Percentiles rank a stretch among this genome's conserved stretches.
Evolutionary conservation across 2,888 invertebrate genomes (phyloP).

Genomic region (Lucinisca nassula): DNA sequence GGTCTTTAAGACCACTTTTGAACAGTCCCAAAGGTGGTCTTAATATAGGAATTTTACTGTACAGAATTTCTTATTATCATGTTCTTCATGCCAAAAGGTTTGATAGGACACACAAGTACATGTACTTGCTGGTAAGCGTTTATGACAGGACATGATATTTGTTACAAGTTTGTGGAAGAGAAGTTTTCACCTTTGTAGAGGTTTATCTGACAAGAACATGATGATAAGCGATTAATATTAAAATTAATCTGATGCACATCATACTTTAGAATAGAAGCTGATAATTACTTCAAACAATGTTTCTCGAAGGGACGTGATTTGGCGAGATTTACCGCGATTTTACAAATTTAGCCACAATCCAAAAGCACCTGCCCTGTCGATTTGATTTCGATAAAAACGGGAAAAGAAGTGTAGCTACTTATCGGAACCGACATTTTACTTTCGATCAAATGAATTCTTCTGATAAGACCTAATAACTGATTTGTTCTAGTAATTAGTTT

Average conservation of each 20-base stretch:
- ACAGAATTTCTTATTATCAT: too few species aligned
- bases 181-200: background rate
- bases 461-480: conserved; percentile 7
- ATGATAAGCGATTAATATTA: background rate
- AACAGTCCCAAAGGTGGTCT: too few species aligned
- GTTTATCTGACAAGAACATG: background rate
- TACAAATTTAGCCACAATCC: conserved; percentile 6
- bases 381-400: background rate
- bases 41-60: too few species aligned
- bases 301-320: background rate
- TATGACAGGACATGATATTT: too few species aligned
- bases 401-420: conserved; percentile 9
- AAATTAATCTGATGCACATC: background rate
- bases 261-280: background rate
- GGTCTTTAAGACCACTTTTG: too few species aligned
- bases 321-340: conserved; percentile 16
- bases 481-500: conserved; percentile 12
- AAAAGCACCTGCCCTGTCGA: conserved; percentile 12
- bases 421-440: background rate
- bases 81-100: too few species aligned
- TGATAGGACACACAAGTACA: too few species aligned
- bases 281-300: background rate
- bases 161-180: too few species aligned
- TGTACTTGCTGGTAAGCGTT: too few species aligned
- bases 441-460: conserved; percentile 3